Evolutionary conservation across 2,888 invertebrate genomes (phyloP).

Genomic region (Steinernema scapterisci): DNA sequence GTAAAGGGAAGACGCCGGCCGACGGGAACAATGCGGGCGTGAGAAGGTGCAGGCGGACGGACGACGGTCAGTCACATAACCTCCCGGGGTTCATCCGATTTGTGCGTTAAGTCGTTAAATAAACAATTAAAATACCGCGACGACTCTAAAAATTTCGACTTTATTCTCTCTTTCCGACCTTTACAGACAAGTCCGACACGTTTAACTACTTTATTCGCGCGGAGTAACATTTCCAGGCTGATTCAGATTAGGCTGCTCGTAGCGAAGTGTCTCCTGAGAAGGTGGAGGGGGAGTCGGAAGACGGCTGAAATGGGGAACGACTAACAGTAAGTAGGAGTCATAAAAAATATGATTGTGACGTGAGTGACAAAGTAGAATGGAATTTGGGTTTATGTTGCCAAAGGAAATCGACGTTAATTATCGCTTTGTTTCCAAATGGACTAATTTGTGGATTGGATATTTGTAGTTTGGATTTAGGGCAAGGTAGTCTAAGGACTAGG

Average conservation of each 20-base stretch:
- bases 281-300: conserved; percentile 20
- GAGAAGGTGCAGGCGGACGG: background rate
- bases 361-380: too few relatives aligned
- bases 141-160: background rate
- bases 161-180: conserved; percentile 24
- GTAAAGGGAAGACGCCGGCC: background rate
- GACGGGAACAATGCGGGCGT: background rate
- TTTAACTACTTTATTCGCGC: conserved; percentile 2
- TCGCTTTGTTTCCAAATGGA: too few relatives aligned
- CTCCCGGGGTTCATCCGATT: background rate
- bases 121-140: conserved; percentile 9
- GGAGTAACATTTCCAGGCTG: background rate
- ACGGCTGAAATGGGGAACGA: background rate
- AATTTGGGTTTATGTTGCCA: too few relatives aligned
- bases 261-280: conserved; percentile 16
- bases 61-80: background rate
- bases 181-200: conserved; percentile 9
- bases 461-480: too few relatives aligned
- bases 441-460: too few relatives aligned
- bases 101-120: conserved; percentile 24
- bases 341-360: too few relatives aligned
- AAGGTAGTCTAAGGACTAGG: too few relatives aligned
- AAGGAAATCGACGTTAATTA: too few relatives aligned
- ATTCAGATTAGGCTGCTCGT: conserved; percentile 28
- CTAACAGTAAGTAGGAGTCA: too few relatives aligned